Base-by-base conservation (phyloP, 92 coral and sea anemone species). In the Diadumene lineata region DNA sequence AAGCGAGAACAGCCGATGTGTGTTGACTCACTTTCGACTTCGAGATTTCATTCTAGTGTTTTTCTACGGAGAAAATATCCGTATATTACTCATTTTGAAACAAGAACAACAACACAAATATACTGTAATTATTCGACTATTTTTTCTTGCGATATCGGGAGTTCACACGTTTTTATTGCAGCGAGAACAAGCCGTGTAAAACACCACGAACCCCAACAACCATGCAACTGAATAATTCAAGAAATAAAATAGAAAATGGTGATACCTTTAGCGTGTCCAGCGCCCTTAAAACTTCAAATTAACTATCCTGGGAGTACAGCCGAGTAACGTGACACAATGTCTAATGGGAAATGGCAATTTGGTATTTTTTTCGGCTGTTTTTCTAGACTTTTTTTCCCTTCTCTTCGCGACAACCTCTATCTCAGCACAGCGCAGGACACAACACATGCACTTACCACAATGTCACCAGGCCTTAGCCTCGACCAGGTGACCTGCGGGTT, bases 221-320 rank as follows among this genome's bases (percentile, higher is more conserved):
- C 90, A 70, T 84, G 81, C 92, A 84, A 91, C 97, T 91, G 86
- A 91, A 91, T 91, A 77, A 91, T 91, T 91, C 92, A 91, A 91
- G 92, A 84, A 79, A 91, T 87, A 91, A 91, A 91, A 84, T 91
- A 77, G 82, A 86, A 91, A 91, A 77, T 83, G 75, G 85, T 62
- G 90, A 72, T 81, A 91, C 97, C 97, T 91, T 90, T 79, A 60
- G 65, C 78, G 85, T 73, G 77, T 91, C 83, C 77, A 84, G 73
- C 76, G 85, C 44, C 86, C 73, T 81, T 53, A 72, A 80, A 50
- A 55, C 78, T 81, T 81, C 79, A 64, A 66, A 56, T 53, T 24
- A 51, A 50, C 48, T 28, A 56, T 60, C 50, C 73, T 77, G 43
- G 34, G 24, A 71, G 31, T 55, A 38, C 23, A 56, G 63, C 13